Percentiles rank a stretch among this genome's conserved stretches.
These are phyloP conservation scores for Helobdella robusta DNA, from an alignment of 2,888 invertebrate genomes.

Conservation along the genomic window DNA sequence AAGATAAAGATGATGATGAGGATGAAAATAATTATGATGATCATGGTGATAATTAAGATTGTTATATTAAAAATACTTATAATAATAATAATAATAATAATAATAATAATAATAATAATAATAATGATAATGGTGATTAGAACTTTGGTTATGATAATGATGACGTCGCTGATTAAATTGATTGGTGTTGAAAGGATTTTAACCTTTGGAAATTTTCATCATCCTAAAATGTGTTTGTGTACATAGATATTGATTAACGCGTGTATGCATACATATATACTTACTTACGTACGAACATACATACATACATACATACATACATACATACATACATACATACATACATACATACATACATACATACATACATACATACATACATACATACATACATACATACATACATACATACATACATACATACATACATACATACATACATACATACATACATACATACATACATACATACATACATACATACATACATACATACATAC, in stretches of 20 bases:
- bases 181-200: neutral
- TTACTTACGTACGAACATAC: slow-evolving; percentile 5
- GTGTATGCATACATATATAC: slow-evolving; percentile 23
- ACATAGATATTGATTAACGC: slow-evolving; percentile 15
- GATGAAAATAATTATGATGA: too few relatives aligned
- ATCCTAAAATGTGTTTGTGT: neutral
- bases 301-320: slow-evolving; percentile 12
- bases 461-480: too few relatives aligned
- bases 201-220: neutral
- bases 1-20: too few relatives aligned
- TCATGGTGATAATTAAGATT: neutral
- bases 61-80: neutral
- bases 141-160: neutral
- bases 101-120: neutral
- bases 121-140: neutral
- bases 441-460: too few relatives aligned
- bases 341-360: slow-evolving; percentile 22
- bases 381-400: too few relatives aligned
- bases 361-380: slow-evolving; percentile 18
- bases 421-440: too few relatives aligned
- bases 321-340: slow-evolving; percentile 25
- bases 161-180: neutral
- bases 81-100: neutral
- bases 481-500: too few relatives aligned
- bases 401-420: too few relatives aligned